These are phyloP conservation scores for Temnothorax unifasciatus DNA, from an alignment of 2,888 invertebrate genomes.

Conservation along the genomic window DNA sequence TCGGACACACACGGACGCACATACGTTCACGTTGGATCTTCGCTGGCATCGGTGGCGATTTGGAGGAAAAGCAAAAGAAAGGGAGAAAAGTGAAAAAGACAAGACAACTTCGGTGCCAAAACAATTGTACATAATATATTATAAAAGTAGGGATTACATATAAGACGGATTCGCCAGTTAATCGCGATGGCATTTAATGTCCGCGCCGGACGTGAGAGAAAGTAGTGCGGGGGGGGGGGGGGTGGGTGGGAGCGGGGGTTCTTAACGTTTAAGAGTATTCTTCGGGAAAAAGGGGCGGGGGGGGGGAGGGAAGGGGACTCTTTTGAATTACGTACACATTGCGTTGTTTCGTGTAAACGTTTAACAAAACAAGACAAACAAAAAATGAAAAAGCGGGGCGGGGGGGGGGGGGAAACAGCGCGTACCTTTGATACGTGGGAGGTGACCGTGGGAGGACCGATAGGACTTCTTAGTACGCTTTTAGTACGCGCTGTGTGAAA, in stretches of 20 bases:
- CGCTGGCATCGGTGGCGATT: constrained; percentile 70
- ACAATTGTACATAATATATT: constrained; percentile 85
- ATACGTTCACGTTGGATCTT: constrained; percentile 70
- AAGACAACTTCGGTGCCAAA: constrained; percentile 83
- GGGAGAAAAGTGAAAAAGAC: constrained; percentile 14
- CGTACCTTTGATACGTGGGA: constrained; percentile 70
- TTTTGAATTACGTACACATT: constrained; percentile 80
- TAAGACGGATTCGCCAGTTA: constrained; percentile 65
- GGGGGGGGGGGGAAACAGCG: constrained; percentile 32
- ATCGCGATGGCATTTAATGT: constrained; percentile 64
- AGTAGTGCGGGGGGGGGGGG: constrained; percentile 21
- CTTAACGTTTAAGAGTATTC: constrained; percentile 24
- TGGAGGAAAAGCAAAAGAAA: background rate
- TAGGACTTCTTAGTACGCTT: constrained; percentile 78
- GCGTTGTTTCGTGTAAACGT: constrained; percentile 67
- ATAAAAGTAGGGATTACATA: constrained; percentile 75
- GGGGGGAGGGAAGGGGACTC: constrained; percentile 65
- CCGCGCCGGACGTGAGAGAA: constrained; percentile 42
- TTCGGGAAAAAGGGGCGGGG: constrained; percentile 23
- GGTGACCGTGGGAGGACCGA: constrained; percentile 32
- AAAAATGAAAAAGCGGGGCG: constrained; percentile 21
- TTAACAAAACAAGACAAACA: constrained; percentile 14
- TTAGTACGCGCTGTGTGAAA: constrained; percentile 83
- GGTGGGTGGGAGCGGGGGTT: constrained; percentile 52
- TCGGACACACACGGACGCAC: background rate